Evolutionary conservation across 2,797 vertebrate species (phyloP), one percentile per base, ranked within the genome.

Genomic region (Carapus acus): DNA sequence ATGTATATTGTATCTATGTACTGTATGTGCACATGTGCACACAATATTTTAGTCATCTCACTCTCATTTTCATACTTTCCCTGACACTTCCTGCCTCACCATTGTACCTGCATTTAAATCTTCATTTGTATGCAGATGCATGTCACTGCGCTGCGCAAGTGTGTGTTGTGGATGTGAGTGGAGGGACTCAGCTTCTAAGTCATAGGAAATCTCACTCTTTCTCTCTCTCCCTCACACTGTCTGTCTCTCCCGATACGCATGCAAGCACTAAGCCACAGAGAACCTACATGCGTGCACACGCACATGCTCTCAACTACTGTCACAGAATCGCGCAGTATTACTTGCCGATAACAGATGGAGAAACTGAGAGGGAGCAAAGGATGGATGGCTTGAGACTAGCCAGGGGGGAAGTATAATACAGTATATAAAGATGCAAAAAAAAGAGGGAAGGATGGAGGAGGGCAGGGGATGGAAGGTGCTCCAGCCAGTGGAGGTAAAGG

Each of bases 121-220:
- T 68, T 4, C 4, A 9, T 9, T 27, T 27, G 9, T 27, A n/a
- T n/a, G n/a, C n/a, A n/a, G n/a, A n/a, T n/a, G n/a, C n/a, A n/a
- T n/a, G n/a, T n/a, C n/a, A n/a, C n/a, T n/a, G n/a, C n/a, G n/a
- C n/a, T n/a, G n/a, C n/a, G n/a, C n/a, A n/a, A n/a, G 16, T 64
- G 29, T 57, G 59, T 54, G 37, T 65, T 67, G 81, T 91, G 90
- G 88, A 75, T 88, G 87, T 90, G 88, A 92, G 62, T 44, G 65
- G 58, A 77, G 83, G 85, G 86, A 88, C 78, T 87, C 74, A 74
- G 71, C 89, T 92, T 93, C 92, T 90, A 92, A 90, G 87, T 88
- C 66, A 43, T 56, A 78, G 71, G 55, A n/a, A 62, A 86, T 84
- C 82, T 83, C 78, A 81, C 82, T 76, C 83, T 85, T 83, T 6